Conservation (phyloP, 1,140 invertebrate species). For the Dysdera silvatica region DNA sequence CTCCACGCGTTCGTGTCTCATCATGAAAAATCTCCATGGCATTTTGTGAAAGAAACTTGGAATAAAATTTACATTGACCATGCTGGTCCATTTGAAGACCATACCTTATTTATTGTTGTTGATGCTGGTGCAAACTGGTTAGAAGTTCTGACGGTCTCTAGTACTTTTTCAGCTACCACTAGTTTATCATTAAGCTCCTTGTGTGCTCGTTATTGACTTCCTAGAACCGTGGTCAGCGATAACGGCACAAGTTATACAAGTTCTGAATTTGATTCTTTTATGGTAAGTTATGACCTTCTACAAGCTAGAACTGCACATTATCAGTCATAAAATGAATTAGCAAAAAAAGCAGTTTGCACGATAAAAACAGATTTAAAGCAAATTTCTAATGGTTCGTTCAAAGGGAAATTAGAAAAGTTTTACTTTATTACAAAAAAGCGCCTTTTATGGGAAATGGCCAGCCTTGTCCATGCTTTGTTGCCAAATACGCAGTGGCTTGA, state of each 20-base stretch:
- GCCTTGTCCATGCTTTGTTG: neutral
- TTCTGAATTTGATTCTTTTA: constrained; percentile 44
- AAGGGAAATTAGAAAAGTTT: neutral
- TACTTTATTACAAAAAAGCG: too few species aligned
- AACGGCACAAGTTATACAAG: constrained; percentile 44
- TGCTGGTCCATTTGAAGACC: constrained; percentile 35
- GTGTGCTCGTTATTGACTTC: constrained; percentile 42
- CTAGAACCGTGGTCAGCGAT: constrained; percentile 43
- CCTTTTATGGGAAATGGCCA: too few species aligned
- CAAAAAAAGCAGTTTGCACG: constrained; percentile 36
- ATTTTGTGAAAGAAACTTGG: constrained; percentile 34
- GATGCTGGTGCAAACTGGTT: constrained; percentile 39
- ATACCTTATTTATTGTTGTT: constrained; percentile 33
- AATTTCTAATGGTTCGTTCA: neutral
- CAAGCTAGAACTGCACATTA: constrained; percentile 40
- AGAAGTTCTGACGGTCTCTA: constrained; percentile 30
- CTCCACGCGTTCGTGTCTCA: constrained; percentile 13
- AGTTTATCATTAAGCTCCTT: constrained; percentile 37
- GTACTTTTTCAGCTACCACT: constrained; percentile 29
- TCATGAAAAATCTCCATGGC: constrained; percentile 15
- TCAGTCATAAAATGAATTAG: constrained; percentile 46
- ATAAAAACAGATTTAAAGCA: constrained; percentile 19
- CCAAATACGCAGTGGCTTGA: neutral
- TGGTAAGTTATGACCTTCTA: constrained; percentile 40
- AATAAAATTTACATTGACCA: constrained; percentile 37